These are phyloP conservation scores for Polyploca ridens DNA, from an alignment of 2,888 invertebrate species.

Conservation along the genomic window DNA sequence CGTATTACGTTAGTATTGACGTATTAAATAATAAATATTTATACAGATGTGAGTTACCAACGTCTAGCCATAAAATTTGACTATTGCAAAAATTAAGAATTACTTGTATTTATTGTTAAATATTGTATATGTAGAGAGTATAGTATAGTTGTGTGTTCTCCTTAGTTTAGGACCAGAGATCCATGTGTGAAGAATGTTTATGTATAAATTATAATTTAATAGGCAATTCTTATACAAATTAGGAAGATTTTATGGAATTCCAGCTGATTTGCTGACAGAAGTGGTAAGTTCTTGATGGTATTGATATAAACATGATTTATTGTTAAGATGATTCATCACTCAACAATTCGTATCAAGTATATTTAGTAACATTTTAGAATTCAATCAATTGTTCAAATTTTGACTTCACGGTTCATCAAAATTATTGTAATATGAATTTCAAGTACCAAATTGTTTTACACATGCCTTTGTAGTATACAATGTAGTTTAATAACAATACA, in stretches of 20 bases:
- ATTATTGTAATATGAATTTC: slow-evolving; percentile 3
- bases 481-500: slow-evolving; percentile 21
- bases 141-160: no score
- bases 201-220: no score
- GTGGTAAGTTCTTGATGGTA: neutral
- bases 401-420: slow-evolving; percentile 5
- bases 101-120: no score
- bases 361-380: slow-evolving; percentile 11
- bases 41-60: neutral
- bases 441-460: slow-evolving; percentile 5
- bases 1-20: neutral
- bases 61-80: neutral
- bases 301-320: neutral
- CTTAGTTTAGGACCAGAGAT: no score
- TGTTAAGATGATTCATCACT: neutral
- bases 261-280: neutral
- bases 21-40: neutral
- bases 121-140: no score
- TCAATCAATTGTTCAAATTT: slow-evolving; percentile 3
- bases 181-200: no score
- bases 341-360: slow-evolving; percentile 10
- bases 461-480: slow-evolving; percentile 15
- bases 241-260: neutral
- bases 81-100: neutral
- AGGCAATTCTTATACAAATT: no score